Conservation (phyloP, 2,797 vertebrate genomes). For the Argentina silus region DNA sequence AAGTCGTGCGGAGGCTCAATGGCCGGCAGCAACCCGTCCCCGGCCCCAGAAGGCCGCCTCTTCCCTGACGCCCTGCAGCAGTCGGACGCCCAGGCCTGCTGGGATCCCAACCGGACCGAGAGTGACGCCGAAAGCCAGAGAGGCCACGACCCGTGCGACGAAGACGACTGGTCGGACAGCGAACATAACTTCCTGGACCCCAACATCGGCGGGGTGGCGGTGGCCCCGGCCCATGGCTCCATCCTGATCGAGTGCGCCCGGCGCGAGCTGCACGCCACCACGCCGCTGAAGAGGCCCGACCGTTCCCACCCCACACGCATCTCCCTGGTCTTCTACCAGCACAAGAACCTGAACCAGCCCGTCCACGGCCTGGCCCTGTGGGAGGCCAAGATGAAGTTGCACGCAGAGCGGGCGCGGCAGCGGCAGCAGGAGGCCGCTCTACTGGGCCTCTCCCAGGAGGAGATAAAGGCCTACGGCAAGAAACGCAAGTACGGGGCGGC, state of each 20-base stretch:
- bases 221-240: constrained; percentile 93
- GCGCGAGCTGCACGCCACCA: constrained; percentile 96
- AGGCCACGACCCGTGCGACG: constrained; percentile 72
- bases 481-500: constrained; percentile 93
- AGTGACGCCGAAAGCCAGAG: constrained; percentile 69
- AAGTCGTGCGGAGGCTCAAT: constrained; percentile 81
- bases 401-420: constrained; percentile 89
- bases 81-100: constrained; percentile 76
- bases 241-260: constrained; percentile 96
- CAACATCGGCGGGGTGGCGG: constrained; percentile 94
- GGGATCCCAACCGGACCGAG: constrained; percentile 80
- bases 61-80: constrained; percentile 84
- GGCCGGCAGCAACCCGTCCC: constrained; percentile 77
- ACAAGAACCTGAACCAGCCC: constrained; percentile 99
- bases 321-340: constrained; percentile 99
- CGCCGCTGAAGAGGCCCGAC: constrained; percentile 93
- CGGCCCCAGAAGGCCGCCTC: constrained; percentile 82
- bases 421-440: constrained; percentile 93
- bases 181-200: constrained; percentile 99
- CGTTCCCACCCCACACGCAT: constrained; percentile 97
- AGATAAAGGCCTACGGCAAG: constrained; percentile 91
- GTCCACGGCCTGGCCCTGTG: constrained; percentile 93
- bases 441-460: constrained; percentile 88
- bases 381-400: constrained; percentile 98
- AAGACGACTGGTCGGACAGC: constrained; percentile 95